Base-by-base conservation (phyloP, 1,140 invertebrate species). In the Drosophila lacteicornis region DNA sequence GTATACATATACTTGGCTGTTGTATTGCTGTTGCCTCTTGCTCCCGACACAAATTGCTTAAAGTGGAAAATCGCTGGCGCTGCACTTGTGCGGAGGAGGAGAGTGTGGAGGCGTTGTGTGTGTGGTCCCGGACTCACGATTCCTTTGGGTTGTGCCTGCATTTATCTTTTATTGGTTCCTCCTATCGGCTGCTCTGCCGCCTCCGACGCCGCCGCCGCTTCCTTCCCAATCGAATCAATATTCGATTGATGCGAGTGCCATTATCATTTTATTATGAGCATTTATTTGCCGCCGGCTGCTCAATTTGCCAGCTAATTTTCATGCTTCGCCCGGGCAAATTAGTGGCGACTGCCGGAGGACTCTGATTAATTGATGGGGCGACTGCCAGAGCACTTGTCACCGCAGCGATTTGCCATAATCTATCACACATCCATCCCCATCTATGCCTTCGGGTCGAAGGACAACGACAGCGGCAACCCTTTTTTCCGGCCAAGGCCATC, bases 261-360 rank as follows among this genome's bases (percentile, higher is more conserved):
- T 90, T 90, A 90, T 90, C 85, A 82, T 90, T 88, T 90, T 90
- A 90, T 90, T 90, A 90, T 90, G 85, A 87, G 61, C 85, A 90
- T 90, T 90, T 85, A 85, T 90, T 90, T 90, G 43, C 59, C 73
- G 63, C 62, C 43, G 46, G n/a, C 49, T 68, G 75, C 60, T 74
- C 56, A 59, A 55, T 73, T 81, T 73, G 47, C 61, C 65, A 46
- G 56, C 45, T 77, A 63, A 66, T 82, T 70, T 77, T 78, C 59
- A 55, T 58, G 76, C 73, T 80, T 67, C 45, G 46, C 25, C 55
- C 59, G 58, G 43, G 57, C 53, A 70, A 87, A 87, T 87, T 87
- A 87, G 84, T 51, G 46, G 25, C 55, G 33, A 50, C 19, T 68
- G 69, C 53, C 53, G 15, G 40, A 40, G 53, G 53, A 56, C 36